phyloP scores from a whole-genome alignment of 2,888 invertebrate species.

The Dysmachus trigonus region DNA sequence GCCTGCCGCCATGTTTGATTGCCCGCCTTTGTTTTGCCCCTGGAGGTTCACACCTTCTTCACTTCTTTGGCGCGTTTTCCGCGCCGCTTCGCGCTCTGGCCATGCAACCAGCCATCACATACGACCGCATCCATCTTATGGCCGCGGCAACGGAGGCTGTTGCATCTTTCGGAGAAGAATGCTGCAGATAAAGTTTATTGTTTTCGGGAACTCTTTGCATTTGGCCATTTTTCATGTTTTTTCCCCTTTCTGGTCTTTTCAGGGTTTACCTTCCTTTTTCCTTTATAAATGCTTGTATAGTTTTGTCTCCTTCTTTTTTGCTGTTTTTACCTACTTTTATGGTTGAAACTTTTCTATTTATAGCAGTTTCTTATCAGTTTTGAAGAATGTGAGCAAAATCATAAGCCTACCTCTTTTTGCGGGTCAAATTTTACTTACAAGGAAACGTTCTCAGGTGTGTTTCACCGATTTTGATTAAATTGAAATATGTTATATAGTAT shows the following conservation, averaged over 20 bases:
- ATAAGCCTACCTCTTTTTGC: not conserved
- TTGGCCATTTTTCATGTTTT: not conserved
- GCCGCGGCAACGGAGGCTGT: not conserved
- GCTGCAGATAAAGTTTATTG: not conserved
- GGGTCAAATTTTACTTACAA: too few species aligned
- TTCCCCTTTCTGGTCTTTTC: not conserved
- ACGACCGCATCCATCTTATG: not conserved
- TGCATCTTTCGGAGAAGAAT: not conserved
- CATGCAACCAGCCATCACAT: not conserved
- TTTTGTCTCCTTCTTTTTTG: not conserved
- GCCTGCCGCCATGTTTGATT: slow-evolving; percentile 31
- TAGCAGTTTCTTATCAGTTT: not conserved
- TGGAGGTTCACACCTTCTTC: not conserved
- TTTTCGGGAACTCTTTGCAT: not conserved
- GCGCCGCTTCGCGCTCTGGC: not conserved
- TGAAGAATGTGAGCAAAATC: not conserved
- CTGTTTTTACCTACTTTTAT: not conserved
- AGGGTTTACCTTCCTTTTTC: not conserved
- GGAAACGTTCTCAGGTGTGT: too few species aligned
- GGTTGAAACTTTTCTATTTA: not conserved
- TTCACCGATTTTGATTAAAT: too few species aligned
- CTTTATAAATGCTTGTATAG: not conserved
- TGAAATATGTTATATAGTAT: too few species aligned
- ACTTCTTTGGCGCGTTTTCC: too few species aligned
- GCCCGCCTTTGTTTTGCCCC: slow-evolving; percentile 31